These are phyloP conservation scores for Zaprionus kolodkinae DNA, from an alignment of 1,140 invertebrate genomes.

Conservation along the genomic window DNA sequence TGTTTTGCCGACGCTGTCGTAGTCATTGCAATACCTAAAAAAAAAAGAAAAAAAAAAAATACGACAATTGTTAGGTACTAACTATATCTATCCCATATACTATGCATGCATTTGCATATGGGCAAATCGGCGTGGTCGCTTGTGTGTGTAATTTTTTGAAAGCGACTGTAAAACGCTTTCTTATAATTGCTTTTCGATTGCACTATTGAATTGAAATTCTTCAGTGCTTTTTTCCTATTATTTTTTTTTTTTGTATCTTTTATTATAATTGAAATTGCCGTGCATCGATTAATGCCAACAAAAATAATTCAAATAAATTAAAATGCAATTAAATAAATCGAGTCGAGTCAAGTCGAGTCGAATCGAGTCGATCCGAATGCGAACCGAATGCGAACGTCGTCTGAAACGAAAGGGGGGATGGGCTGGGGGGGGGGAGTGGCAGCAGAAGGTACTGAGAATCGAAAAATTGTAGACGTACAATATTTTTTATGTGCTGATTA, in stretches of 20 bases:
- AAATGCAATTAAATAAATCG: slow-evolving; percentile 84
- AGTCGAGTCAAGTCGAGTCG: slow-evolving; percentile 49
- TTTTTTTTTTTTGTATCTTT: slow-evolving; percentile 53
- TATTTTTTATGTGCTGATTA: slow-evolving; percentile 84
- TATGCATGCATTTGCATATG: slow-evolving; percentile 11
- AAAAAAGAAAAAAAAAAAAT: too few species aligned
- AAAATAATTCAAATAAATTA: slow-evolving; percentile 83
- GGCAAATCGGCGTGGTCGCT: not conserved
- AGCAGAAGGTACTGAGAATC: slow-evolving; percentile 17
- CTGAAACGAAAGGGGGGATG: not conserved
- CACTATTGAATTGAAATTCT: slow-evolving; percentile 79
- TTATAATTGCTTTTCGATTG: slow-evolving; percentile 81
- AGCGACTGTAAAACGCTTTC: slow-evolving; percentile 80
- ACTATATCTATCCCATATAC: not conserved
- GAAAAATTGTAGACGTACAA: slow-evolving; percentile 78
- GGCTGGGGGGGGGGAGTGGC: not conserved
- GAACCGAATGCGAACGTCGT: slow-evolving; percentile 18
- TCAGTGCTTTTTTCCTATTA: slow-evolving; percentile 64
- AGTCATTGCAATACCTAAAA: slow-evolving; percentile 11
- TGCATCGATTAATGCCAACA: slow-evolving; percentile 74
- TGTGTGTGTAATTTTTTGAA: slow-evolving; percentile 51
- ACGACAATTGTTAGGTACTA: not conserved
- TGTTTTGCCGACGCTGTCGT: not conserved
- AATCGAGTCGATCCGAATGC: not conserved
- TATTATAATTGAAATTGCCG: slow-evolving; percentile 80